Percentiles rank a stretch among this genome's conserved stretches.
Evolutionary conservation across 2,797 vertebrate species (phyloP).

Genomic region (Lacerta agilis): DNA sequence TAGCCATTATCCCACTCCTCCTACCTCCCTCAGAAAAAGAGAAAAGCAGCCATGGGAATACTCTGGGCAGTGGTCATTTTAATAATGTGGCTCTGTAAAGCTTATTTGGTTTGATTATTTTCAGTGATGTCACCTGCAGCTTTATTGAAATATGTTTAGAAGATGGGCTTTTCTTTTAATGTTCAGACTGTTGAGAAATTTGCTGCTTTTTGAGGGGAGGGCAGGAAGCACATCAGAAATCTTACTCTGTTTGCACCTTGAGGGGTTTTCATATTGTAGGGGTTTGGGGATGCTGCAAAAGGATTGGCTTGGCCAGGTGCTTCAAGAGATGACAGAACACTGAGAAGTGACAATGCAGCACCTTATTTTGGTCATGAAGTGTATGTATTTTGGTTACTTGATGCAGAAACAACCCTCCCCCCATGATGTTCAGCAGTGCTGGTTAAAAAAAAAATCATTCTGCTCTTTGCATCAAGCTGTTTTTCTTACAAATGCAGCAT

Average conservation of each 20-base stretch:
- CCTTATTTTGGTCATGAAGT: not conserved
- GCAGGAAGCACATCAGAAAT: not conserved
- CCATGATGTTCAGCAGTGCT: not conserved
- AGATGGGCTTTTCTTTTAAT: not conserved
- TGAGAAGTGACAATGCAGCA: not conserved
- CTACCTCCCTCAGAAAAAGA: no score
- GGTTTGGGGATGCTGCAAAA: not conserved
- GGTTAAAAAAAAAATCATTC: no score
- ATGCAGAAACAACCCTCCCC: not conserved
- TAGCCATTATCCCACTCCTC: not conserved
- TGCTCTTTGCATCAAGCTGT: not conserved
- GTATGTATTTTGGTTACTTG: not conserved
- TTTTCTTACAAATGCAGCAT: not conserved
- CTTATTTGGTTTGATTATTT: not conserved
- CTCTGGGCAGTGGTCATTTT: not conserved
- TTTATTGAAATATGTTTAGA: not conserved
- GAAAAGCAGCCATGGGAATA: not conserved
- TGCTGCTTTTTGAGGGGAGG: not conserved
- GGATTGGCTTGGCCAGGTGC: not conserved
- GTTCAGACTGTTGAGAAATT: not conserved
- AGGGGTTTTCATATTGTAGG: not conserved
- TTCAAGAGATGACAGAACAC: not conserved
- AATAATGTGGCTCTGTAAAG: not conserved
- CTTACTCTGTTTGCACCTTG: not conserved
- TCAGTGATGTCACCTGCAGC: not conserved